Evolutionary conservation across 2,113 vertebrate genomes (phyloP), one percentile per base, ranked within the genome.

Genomic region (Megaceryle torquata): DNA sequence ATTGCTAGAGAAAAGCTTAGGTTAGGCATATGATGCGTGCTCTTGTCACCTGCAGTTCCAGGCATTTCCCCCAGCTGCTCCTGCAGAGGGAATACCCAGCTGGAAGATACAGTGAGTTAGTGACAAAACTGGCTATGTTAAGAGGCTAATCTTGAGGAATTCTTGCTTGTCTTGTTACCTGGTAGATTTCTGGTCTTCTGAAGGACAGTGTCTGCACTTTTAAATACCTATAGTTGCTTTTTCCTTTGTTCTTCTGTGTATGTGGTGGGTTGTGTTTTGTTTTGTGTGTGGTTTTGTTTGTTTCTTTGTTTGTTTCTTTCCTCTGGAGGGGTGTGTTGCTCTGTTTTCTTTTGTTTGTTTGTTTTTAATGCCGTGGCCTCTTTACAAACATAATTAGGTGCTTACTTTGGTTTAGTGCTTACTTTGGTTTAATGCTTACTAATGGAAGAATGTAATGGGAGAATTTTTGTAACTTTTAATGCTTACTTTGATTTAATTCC

Each of bases 21-120:
- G 41, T 43, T 56, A 24, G 43, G 54, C 10, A 67, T 1, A 0
- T 43, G 75, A 21, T 5, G 22, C 29, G 48, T 0, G 6, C 19
- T 51, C 17, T 33, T 3, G 2, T 86, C 11, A 22, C 44, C 7
- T 0, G 1, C 37, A 4, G n/a, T 76, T 63, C n/a, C 81, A 37
- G 53, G 24, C 2, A 0, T 37, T 9, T 31, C 29, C 9, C 9
- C 9, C 9, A 11, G 16, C 41, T 51, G 25, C 29, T 79, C 50
- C 35, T 75, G 43, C 33, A 21, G 29, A 21, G 59, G 57, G 78
- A 44, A 51, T 28, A 31, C 11, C 41, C 0, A 0, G 14, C 4
- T 82, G 48, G 31, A 43, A 79, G 51, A 11, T 31, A 26, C 6
- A 19, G 19, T 37, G 37, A 37, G 37, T 37, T 37, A 37, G 37